Evolutionary conservation across 2,113 vertebrate genomes (phyloP).

Genomic region (Nannospalax galili): DNA sequence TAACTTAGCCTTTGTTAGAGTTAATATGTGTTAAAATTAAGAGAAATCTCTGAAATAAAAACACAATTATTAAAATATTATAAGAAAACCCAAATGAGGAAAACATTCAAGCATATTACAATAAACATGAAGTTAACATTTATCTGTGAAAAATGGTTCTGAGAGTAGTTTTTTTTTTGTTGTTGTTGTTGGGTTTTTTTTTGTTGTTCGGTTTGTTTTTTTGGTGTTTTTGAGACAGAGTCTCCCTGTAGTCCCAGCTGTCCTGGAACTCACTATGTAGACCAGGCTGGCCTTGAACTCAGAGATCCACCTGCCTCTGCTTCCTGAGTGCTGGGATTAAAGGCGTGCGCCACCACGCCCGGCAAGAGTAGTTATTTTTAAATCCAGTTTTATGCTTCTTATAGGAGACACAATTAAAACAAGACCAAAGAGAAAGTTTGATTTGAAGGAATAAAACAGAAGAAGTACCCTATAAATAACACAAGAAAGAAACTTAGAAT

Average conservation of each 20-base stretch:
- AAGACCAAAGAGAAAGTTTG: slow-evolving; percentile 16
- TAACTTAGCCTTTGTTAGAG: background rate
- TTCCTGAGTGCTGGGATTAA: no score
- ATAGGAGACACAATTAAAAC: background rate
- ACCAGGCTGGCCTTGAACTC: no score
- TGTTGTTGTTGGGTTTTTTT: no score
- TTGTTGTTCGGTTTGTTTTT: no score
- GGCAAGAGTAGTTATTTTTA: no score
- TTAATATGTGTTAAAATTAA: background rate
- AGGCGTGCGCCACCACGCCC: no score
- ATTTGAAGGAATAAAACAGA: slow-evolving; percentile 8
- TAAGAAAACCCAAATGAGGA: background rate
- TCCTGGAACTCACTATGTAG: no score
- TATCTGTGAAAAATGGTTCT: slow-evolving; percentile 31
- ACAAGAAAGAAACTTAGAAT: background rate
- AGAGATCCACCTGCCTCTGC: no score
- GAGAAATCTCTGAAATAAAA: background rate
- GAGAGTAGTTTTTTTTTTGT: no score
- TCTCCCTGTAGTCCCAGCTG: no score
- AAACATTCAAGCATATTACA: slow-evolving; percentile 5
- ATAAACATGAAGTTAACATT: background rate
- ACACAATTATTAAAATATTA: slow-evolving; percentile 39
- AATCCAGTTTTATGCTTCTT: background rate
- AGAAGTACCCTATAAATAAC: background rate
- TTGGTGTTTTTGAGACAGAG: no score